phyloP scores from a whole-genome alignment of 2,888 invertebrate species.

The Stenodera caucasica region DNA sequence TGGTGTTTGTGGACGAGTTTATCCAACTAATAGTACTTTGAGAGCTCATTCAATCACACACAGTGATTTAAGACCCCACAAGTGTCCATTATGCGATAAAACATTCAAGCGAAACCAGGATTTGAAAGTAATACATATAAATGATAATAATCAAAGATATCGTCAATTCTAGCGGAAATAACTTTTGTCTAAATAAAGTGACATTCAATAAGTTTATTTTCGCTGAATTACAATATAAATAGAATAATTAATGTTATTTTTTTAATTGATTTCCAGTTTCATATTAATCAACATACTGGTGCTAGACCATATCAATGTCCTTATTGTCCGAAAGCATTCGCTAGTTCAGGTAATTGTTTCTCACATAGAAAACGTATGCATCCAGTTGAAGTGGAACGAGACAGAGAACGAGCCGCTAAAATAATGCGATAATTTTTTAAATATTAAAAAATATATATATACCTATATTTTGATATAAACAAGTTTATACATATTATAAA shows the following conservation, averaged over 20 bases:
- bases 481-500: conserved; percentile 7
- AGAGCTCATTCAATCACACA: conserved; percentile 72
- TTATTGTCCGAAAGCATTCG: conserved; percentile 71
- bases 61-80: conserved; percentile 68
- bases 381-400: conserved; percentile 63
- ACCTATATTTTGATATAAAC: conserved; percentile 8
- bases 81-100: conserved; percentile 70
- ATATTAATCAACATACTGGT: conserved; percentile 76
- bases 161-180: too few relatives aligned
- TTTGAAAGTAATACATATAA: conserved; percentile 61
- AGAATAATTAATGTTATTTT: conserved; percentile 3
- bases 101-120: conserved; percentile 75
- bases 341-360: conserved; percentile 74
- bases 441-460: too few relatives aligned
- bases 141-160: too few relatives aligned
- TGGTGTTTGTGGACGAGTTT: conserved; percentile 69
- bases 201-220: too few relatives aligned
- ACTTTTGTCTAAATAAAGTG: too few relatives aligned
- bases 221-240: neutral
- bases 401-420: conserved; percentile 60
- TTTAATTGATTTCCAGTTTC: conserved; percentile 63
- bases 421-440: conserved; percentile 58
- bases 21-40: conserved; percentile 68
- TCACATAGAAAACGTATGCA: conserved; percentile 74
- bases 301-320: conserved; percentile 73